A percentile compares a stretch with the other conserved stretches of the same genome.
phyloP scores from a whole-genome alignment of 2,113 vertebrate genomes.

The Nasalis larvatus region DNA sequence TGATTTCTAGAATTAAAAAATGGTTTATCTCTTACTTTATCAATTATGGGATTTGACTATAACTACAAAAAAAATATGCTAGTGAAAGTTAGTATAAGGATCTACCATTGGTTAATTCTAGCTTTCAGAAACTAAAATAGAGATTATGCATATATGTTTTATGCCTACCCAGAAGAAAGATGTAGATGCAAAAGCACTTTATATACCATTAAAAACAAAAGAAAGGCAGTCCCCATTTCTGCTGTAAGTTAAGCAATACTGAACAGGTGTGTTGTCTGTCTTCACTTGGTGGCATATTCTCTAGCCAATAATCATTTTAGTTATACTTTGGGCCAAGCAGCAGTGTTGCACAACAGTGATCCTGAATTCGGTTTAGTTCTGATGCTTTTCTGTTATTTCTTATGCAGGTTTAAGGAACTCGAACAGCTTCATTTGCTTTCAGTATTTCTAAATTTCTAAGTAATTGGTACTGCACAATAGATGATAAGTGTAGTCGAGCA shows the following conservation, averaged over 20 bases:
- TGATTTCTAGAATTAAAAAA: slow-evolving; percentile 36
- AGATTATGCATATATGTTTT: slow-evolving; percentile 44
- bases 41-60: not conserved
- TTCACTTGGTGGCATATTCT: not conserved
- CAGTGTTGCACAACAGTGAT: not conserved
- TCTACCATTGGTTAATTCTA: not conserved
- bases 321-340: not conserved
- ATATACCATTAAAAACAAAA: not conserved
- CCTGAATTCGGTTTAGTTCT: not conserved
- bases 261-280: not conserved
- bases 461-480: not conserved
- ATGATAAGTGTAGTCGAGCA: not conserved
- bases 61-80: not conserved
- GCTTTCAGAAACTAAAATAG: slow-evolving; percentile 39
- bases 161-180: slow-evolving; percentile 61
- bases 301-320: not conserved
- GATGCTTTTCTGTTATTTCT: not conserved
- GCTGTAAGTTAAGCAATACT: not conserved
- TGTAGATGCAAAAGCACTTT: slow-evolving; percentile 58
- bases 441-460: slow-evolving; percentile 13
- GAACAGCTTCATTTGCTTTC: not conserved
- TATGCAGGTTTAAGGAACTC: not conserved
- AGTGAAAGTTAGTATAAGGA: not conserved
- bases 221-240: slow-evolving; percentile 38
- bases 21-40: not conserved